Evolutionary conservation across 2,797 vertebrate species (phyloP).

Genomic region (Notamacropus eugenii): DNA sequence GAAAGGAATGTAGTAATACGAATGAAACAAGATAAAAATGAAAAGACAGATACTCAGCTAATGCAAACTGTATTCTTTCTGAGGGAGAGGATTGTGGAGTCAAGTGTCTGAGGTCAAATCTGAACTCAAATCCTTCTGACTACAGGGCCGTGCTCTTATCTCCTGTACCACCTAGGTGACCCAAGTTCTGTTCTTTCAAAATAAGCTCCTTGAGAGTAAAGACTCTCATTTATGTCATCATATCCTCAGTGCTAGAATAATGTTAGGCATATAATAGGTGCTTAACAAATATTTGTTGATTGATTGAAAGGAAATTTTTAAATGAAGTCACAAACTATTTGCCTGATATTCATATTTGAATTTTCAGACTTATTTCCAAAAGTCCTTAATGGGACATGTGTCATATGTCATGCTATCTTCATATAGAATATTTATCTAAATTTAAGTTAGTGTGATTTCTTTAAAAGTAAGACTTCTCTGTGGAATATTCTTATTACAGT

Average conservation of each 20-base stretch:
- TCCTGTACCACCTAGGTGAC: neutral
- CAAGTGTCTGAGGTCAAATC: neutral
- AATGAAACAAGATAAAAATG: neutral
- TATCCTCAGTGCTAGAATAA: neutral
- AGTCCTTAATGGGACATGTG: constrained; percentile 13
- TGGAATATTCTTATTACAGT: constrained; percentile 50
- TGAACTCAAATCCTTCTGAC: neutral
- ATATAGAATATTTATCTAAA: constrained; percentile 47
- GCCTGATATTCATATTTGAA: constrained; percentile 41
- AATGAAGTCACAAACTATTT: neutral
- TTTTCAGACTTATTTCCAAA: constrained; percentile 52
- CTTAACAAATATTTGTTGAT: neutral
- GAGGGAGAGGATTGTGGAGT: neutral
- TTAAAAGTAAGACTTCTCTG: constrained; percentile 41
- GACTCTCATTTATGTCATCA: neutral
- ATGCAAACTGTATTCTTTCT: neutral
- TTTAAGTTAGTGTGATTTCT: constrained; percentile 56
- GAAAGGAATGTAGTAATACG: neutral
- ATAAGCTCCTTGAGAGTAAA: neutral
- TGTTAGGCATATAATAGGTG: neutral
- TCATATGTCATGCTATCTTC: constrained; percentile 14
- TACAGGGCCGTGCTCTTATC: neutral
- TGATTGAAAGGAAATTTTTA: neutral
- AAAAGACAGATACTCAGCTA: neutral
- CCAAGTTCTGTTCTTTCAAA: neutral